Evolutionary conservation across 2,888 invertebrate species (phyloP), one percentile per base, ranked within the genome.

Genomic region (Holacanthella duospinosa): DNA sequence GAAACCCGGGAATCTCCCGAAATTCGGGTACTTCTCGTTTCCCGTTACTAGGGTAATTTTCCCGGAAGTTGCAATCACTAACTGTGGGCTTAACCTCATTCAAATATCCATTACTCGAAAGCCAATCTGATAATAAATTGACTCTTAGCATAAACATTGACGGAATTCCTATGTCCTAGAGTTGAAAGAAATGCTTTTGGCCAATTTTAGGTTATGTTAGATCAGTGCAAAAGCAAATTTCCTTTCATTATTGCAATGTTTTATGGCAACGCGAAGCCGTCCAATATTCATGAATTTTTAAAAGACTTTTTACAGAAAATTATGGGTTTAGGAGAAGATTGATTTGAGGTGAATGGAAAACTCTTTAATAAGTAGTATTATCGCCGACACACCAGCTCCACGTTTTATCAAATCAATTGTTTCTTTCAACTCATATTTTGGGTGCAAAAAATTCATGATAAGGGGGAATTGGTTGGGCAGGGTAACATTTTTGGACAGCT

Each of bases 341-440:
- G 58, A 21, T 3, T 58, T 9, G 3, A 3, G 19, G 21, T 58
- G 4, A 12, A 29, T 29, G 12, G 29, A 4, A 25, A 26, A 29
- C 19, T 24, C 6, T 58, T 9, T 36, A 3, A 3, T 58, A 9
- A 58, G 58, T 58, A 55, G 59, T 16, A 53, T 64, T 21, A 48
- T 59, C 16, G 64, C 62, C 21, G 65, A 65, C 36, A 62, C 62
- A n/a, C 62, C 64, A 24, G 64, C 64, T 44, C 25, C 62, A 6
- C 43, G 55, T 16, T 48, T 64, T 43, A 4, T 62, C 9, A 62
- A 65, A 60, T 27, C 27, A 9, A 43, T 12, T 53, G 55, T 58
- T 19, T 36, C 29, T 16, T 60, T 56, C 56, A 59, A 62, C 25
- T 43, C 60, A n/a, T 62, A 60, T 25, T 55, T 48, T 25, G 56